Base-by-base conservation (phyloP, 2,888 invertebrate species). In the Zootermopsis nevadensis region DNA sequence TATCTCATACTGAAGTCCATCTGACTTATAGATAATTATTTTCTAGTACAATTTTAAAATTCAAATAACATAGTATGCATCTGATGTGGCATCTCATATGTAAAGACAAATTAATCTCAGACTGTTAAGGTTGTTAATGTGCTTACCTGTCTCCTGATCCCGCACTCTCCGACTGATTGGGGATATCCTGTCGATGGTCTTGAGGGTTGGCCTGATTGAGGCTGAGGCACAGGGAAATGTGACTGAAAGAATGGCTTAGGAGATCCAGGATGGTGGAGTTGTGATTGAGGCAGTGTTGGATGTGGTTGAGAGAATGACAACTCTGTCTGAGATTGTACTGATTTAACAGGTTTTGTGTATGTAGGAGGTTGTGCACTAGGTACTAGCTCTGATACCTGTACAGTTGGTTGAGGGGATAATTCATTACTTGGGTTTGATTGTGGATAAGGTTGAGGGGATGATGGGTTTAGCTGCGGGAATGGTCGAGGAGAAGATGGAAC, bases 71-170 rank as follows among this genome's bases (percentile, higher is more conserved):
- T 48, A 48, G 19, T 48, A 3, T 48, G 48, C 19, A 15, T 48
- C 19, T 48, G 19, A 19, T 48, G 0, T 15, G 48, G n/a, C n/a
- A 48, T 7, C 3, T 48, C 15, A 15, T 48, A 19, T 48, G 48
- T 48, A 15, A 19, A n/a, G n/a, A n/a, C n/a, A 48, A 48, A 48
- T 48, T 48, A 1, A 19, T 19, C 19, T 1, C 48, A 48, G 15
- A 48, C 19, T 3, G 48, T 10, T 38, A 38, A 38, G 38, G 10
- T 3, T 48, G 48, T 48, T 19, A 48, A 15, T 48, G 48, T 67
- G 87, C 88, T 87, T 86, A 90, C 91, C 84, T 87, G 86, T 85
- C 90, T 89, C 86, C 89, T 88, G 27, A 89, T 86, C 83, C 90
- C 90, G 83, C 90, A 90, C 77, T 87, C 87, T 76, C 1, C 35